Evolutionary conservation across 2,888 invertebrate genomes (phyloP), one percentile per base, ranked within the genome.

Genomic region (Lycocerus yunnanus): DNA sequence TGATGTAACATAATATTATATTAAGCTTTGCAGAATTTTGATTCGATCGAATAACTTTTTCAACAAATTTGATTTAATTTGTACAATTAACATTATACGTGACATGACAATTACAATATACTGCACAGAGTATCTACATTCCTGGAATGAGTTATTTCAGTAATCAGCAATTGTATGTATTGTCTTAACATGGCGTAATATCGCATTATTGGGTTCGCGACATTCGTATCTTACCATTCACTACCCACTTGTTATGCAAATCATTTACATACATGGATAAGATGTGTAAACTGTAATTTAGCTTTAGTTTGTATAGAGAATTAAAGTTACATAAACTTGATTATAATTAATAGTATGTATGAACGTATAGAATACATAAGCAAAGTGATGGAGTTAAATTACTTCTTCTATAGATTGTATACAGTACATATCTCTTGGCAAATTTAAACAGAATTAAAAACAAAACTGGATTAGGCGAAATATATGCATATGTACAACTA

Each of bases 111-210:
- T 69, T 61, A 72, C 66, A 73, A 75, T 75, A 24, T 66, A 66
- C 71, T 67, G 67, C 60, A 71, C 68, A 16, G 68, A n/a, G 2
- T 43, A 43, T 43, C 65, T 69, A 71, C 71, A 65, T 43, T 70
- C 69, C 71, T 69, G 58, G 66, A 68, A 65, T 71, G 71, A 71
- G 61, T 75, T 75, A 75, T 75, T 75, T 75, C 72, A 69, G 68
- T 66, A 75, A 75, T 75, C 59, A 69, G 68, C 72, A 75, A 72
- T 59, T 68, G 66, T 71, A 75, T 71, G 75, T 69, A 75, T 75
- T 75, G 75, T 75, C 75, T 75, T 75, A 72, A 66, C 69, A 66
- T 71, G 66, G 71, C 69, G 60, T 72, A 72, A 66, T 63, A 67
- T 69, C 68, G 18, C 69, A 59, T 75, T 75, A 72, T 69, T 68